Evolutionary conservation across 2,797 vertebrate species (phyloP).

Genomic region (Rhinogobio ventralis): DNA sequence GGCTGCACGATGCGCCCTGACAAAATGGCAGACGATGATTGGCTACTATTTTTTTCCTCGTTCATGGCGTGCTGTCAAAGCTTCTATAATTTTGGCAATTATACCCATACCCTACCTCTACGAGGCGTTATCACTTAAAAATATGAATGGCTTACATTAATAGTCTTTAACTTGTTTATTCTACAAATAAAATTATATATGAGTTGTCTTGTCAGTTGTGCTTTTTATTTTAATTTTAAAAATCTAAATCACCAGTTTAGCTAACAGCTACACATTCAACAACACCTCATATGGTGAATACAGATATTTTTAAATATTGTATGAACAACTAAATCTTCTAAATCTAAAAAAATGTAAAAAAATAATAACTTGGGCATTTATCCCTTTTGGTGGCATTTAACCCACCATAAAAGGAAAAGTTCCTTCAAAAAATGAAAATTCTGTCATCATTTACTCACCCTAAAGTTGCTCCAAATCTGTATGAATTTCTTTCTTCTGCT

Average conservation of each 20-base stretch:
- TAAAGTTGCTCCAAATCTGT: too few species aligned
- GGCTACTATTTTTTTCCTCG: constrained; percentile 10
- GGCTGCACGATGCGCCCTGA: constrained; percentile 46
- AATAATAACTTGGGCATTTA: not conserved
- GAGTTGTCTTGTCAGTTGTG: not conserved
- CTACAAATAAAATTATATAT: not conserved
- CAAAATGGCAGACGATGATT: constrained; percentile 37
- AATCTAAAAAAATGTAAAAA: not conserved
- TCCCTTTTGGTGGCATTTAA: not conserved
- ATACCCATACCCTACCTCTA: too few species aligned
- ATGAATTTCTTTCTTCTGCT: too few species aligned
- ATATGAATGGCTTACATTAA: not conserved
- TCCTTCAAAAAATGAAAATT: not conserved
- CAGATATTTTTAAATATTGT: not conserved
- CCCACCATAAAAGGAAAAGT: not conserved
- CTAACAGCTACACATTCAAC: not conserved
- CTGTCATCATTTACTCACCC: too few species aligned
- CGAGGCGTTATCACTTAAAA: too few species aligned
- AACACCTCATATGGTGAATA: not conserved
- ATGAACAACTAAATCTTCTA: not conserved
- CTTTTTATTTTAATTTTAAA: not conserved
- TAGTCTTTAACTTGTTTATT: not conserved
- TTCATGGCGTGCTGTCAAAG: not conserved
- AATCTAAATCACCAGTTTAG: constrained; percentile 2
- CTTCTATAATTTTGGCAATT: not conserved